Percentiles rank a stretch among this genome's conserved stretches.
Conservation (phyloP, 2,113 vertebrate species). For the Saguinus imperator region DNA sequence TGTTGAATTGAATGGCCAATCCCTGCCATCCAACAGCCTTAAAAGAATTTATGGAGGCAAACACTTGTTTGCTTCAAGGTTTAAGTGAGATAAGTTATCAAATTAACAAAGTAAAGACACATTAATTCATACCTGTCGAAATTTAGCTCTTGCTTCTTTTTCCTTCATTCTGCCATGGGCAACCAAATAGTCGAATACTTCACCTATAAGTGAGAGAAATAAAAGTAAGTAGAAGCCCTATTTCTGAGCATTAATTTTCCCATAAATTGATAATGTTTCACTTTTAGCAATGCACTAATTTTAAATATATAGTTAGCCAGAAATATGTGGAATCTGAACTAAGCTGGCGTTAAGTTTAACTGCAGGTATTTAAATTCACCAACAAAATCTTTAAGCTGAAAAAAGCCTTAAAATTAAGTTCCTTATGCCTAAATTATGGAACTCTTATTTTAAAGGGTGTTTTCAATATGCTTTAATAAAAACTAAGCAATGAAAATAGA, state of each 20-base stretch:
- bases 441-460: background rate
- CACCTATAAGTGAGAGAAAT: slow-evolving; percentile 88
- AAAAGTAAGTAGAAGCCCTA: slow-evolving; percentile 45
- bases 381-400: background rate
- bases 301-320: slow-evolving; percentile 24
- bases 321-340: slow-evolving; percentile 16
- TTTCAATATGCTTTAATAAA: slow-evolving; percentile 36
- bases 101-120: background rate
- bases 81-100: background rate
- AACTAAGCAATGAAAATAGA: background rate
- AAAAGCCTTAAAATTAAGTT: slow-evolving; percentile 22
- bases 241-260: background rate
- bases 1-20: background rate
- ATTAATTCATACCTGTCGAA: slow-evolving; percentile 94
- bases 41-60: background rate
- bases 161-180: slow-evolving; percentile 99
- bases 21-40: background rate
- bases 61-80: background rate
- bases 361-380: background rate
- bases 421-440: background rate
- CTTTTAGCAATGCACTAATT: background rate
- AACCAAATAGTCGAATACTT: slow-evolving; percentile 99
- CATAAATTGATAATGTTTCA: slow-evolving; percentile 25
- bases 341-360: background rate
- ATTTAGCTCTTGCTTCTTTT: slow-evolving; percentile 99